phyloP scores from a whole-genome alignment of 2,888 invertebrate species.

The Drosophila nr. medialis region DNA sequence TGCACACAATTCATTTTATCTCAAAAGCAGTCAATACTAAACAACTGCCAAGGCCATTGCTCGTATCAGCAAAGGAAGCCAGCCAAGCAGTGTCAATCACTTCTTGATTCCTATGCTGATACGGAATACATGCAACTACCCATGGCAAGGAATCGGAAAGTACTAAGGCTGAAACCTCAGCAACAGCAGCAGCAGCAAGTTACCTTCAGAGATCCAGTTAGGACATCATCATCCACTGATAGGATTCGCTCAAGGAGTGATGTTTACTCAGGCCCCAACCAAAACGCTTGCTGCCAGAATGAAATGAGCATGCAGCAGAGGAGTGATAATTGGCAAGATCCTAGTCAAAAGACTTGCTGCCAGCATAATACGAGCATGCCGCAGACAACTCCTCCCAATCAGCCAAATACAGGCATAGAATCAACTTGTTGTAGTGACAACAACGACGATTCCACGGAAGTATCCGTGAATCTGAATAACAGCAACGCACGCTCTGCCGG shows the following conservation, averaged over 20 bases:
- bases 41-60: background rate
- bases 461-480: background rate
- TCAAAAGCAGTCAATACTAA: conserved; percentile 9
- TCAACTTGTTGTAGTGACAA: background rate
- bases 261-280: background rate
- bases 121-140: conserved; percentile 31
- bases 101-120: conserved; percentile 2
- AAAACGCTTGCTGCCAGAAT: background rate
- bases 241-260: background rate
- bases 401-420: background rate
- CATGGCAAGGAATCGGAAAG: background rate
- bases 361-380: background rate
- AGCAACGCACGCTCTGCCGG: too few species aligned
- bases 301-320: background rate
- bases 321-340: background rate
- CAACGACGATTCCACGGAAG: background rate
- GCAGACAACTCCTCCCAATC: background rate
- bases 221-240: background rate
- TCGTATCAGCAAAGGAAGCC: background rate
- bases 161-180: background rate
- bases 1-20: background rate
- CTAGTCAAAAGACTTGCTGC: background rate
- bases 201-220: conserved; percentile 2
- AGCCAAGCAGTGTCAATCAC: background rate
- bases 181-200: conserved; percentile 12